A percentile compares a stretch with the other conserved stretches of the same genome.
These are phyloP conservation scores for Larimichthys polyactis DNA, from an alignment of 2,113 vertebrate genomes.

Conservation along the genomic window DNA sequence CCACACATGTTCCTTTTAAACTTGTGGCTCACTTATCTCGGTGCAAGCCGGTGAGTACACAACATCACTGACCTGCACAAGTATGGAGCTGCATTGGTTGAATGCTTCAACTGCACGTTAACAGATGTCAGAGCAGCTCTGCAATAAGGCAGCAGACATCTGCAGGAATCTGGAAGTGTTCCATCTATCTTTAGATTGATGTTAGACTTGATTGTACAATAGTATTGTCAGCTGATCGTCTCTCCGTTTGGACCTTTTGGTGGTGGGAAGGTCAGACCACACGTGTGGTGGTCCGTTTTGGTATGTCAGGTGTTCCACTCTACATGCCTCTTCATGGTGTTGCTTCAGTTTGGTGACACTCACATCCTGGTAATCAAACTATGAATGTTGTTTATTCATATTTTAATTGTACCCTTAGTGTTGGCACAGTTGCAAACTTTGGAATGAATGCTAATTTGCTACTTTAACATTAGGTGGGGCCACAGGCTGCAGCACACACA, in stretches of 20 bases:
- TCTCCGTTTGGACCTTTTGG: background rate
- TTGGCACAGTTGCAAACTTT: background rate
- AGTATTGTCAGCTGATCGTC: background rate
- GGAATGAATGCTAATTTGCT: background rate
- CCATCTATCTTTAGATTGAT: background rate
- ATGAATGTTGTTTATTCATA: no score
- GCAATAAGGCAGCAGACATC: background rate
- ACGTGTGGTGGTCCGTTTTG: background rate
- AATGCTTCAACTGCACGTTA: slow-evolving; percentile 1
- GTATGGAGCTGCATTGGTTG: slow-evolving; percentile 61
- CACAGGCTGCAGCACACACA: background rate
- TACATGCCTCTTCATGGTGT: background rate
- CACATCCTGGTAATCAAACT: background rate
- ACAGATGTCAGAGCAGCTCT: background rate
- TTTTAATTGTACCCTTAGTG: no score
- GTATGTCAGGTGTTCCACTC: background rate
- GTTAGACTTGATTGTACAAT: background rate
- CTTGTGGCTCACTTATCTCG: slow-evolving; percentile 61
- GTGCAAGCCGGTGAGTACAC: slow-evolving; percentile 82
- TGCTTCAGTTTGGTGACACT: background rate
- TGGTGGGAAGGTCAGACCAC: background rate
- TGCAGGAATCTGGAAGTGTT: background rate
- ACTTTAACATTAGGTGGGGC: background rate
- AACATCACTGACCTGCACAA: slow-evolving; percentile 64
- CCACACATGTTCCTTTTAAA: slow-evolving; percentile 37